Percentiles rank a stretch among this genome's conserved stretches.
These are phyloP conservation scores for Neosalanx taihuensis DNA, from an alignment of 2,797 vertebrate genomes.

Conservation along the genomic window DNA sequence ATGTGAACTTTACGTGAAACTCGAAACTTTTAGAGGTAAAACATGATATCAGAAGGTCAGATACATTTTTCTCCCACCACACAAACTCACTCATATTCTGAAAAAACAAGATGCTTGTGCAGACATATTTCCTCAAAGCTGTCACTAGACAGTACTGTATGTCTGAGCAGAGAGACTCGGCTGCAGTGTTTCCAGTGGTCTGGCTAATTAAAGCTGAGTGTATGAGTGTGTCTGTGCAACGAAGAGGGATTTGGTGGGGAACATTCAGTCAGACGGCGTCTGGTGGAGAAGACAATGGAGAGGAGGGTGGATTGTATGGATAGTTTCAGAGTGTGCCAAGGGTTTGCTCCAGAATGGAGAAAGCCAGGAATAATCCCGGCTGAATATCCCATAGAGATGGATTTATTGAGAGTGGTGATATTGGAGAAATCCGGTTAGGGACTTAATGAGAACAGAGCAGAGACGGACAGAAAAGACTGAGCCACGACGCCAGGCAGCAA, in stretches of 20 bases:
- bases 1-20: slow-evolving; percentile 26
- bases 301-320: slow-evolving; percentile 54
- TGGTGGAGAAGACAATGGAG: slow-evolving; percentile 60
- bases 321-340: slow-evolving; percentile 45
- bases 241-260: slow-evolving; percentile 56
- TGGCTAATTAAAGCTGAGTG: slow-evolving; percentile 60
- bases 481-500: slow-evolving; percentile 25
- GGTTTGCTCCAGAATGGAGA: slow-evolving; percentile 37
- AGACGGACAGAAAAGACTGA: slow-evolving; percentile 39
- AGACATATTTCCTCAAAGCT: slow-evolving; percentile 61
- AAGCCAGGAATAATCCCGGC: slow-evolving; percentile 52
- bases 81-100: neutral
- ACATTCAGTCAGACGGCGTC: slow-evolving; percentile 48
- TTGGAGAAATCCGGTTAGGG: slow-evolving; percentile 60
- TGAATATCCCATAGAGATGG: slow-evolving; percentile 61
- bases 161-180: slow-evolving; percentile 54
- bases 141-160: slow-evolving; percentile 56
- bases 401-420: slow-evolving; percentile 57
- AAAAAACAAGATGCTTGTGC: slow-evolving; percentile 38
- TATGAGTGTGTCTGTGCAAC: slow-evolving; percentile 45
- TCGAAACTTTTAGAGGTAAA: neutral
- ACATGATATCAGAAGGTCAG: neutral
- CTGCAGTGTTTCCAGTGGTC: slow-evolving; percentile 53
- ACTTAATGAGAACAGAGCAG: slow-evolving; percentile 48
- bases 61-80: neutral